Evolutionary conservation across 2,113 vertebrate species (phyloP), one percentile per base, ranked within the genome.

Genomic region (Planiliza haematocheilus): DNA sequence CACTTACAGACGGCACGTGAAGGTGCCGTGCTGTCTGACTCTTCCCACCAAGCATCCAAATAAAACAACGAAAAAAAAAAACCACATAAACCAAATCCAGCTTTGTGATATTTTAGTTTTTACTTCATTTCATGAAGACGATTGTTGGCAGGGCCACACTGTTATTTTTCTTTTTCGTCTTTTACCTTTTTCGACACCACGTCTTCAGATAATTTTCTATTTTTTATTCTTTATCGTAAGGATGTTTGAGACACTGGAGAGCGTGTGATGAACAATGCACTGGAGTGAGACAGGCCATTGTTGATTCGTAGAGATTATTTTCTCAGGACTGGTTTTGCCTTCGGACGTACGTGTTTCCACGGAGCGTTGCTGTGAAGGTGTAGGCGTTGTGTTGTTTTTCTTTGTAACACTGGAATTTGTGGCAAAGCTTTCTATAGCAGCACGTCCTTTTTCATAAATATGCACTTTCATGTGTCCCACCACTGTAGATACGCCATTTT

Each of bases 281-380:
- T 72, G 56, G 77, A 21, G 43, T 65, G 50, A 3, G 11, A 55
- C 63, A 56, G 52, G 63, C 74, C 77, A 73, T 81, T 75, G 71
- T 72, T 86, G 79, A 66, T 90, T 81, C 83, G 75, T 88, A 86
- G 89, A 91, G 83, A 89, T 91, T 87, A 65, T 81, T 88, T 91
- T 86, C 89, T 92, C 90, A 93, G 90, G 93, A 89, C 85, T 88
- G 83, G 8, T 88, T 84, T 76, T 83, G 37, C 64, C 46, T 77
- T 79, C 86, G 9, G 59, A 73, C 83, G 77, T 82, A 52, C 48
- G 61, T 78, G 42, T 89, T 80, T 88, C 70, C 82, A 74, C 88
- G 71, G 87, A 90, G 89, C 77, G 18, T 86, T 71, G 83, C 88
- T 92, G 88, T 92, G 86, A 89, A 82, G 13, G 51, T 82, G 61